Evolutionary conservation across 2,888 invertebrate species (phyloP).

Genomic region (Tenthredo scrophulariae): DNA sequence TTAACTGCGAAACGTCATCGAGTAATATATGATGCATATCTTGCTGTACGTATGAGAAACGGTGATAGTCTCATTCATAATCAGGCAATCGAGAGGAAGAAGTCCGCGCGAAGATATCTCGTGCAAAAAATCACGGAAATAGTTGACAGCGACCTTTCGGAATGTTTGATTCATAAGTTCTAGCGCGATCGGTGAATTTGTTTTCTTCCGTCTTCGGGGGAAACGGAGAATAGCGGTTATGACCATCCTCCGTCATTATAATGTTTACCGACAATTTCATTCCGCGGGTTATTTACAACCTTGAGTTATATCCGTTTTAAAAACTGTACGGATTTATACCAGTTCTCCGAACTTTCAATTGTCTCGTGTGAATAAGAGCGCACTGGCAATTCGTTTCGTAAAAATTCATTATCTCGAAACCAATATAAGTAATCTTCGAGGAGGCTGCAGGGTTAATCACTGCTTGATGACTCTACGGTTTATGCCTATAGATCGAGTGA

Average conservation of each 20-base stretch:
- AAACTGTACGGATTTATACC: background rate
- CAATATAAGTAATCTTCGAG: background rate
- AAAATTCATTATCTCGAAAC: background rate
- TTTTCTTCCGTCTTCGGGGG: background rate
- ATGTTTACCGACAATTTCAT: constrained; percentile 16
- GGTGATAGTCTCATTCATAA: background rate
- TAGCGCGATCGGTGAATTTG: background rate
- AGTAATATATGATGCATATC: background rate
- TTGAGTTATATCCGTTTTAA: constrained; percentile 36
- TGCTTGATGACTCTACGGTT: constrained; percentile 23
- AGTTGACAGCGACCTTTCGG: background rate
- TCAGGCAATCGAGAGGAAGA: background rate
- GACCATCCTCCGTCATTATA: background rate
- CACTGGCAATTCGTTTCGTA: background rate
- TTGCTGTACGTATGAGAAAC: background rate
- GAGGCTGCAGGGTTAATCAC: constrained; percentile 1
- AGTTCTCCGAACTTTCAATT: background rate
- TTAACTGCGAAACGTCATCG: background rate
- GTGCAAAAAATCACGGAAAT: background rate
- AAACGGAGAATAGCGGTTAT: background rate
- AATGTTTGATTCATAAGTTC: background rate
- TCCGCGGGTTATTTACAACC: constrained; percentile 10
- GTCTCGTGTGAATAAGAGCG: background rate
- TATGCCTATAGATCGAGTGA: background rate
- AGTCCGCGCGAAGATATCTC: background rate